phyloP scores from a whole-genome alignment of 2,888 invertebrate genomes.

The Dexiosoma caninum region DNA sequence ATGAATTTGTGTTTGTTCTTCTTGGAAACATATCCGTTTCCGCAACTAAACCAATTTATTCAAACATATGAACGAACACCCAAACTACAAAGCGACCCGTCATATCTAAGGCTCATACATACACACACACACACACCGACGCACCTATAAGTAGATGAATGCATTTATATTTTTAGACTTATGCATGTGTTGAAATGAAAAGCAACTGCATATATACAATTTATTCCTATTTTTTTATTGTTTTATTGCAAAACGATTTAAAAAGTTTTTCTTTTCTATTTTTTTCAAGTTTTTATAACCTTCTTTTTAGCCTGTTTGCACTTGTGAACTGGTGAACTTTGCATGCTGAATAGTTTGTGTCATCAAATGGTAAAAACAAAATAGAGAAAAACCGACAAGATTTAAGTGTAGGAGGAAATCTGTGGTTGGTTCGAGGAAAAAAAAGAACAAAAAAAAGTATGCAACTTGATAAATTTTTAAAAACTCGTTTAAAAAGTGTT shows the following conservation, averaged over 20 bases:
- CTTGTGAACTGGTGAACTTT: slow-evolving; percentile 58
- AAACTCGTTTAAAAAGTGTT: neutral
- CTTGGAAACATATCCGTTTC: slow-evolving; percentile 58
- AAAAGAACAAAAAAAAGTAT: neutral
- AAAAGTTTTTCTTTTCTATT: slow-evolving; percentile 34
- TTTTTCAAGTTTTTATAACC: slow-evolving; percentile 29
- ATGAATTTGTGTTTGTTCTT: slow-evolving; percentile 36
- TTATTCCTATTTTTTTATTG: neutral
- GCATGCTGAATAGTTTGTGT: slow-evolving; percentile 50
- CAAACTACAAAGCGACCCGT: neutral
- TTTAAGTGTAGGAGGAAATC: slow-evolving; percentile 39
- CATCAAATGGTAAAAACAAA: slow-evolving; percentile 52
- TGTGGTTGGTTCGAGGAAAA: slow-evolving; percentile 12
- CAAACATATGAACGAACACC: slow-evolving; percentile 32
- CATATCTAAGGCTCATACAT: neutral
- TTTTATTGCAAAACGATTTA: slow-evolving; percentile 52
- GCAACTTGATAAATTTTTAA: slow-evolving; percentile 14
- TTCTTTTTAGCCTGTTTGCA: slow-evolving; percentile 41
- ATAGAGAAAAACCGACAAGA: neutral
- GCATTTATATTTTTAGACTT: neutral
- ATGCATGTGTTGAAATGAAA: neutral
- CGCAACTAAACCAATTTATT: slow-evolving; percentile 61
- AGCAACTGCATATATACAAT: neutral
- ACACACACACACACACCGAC: neutral
- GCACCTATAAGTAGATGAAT: neutral